phyloP scores from a whole-genome alignment of 2,888 invertebrate genomes.

The Mesoligia furuncula region DNA sequence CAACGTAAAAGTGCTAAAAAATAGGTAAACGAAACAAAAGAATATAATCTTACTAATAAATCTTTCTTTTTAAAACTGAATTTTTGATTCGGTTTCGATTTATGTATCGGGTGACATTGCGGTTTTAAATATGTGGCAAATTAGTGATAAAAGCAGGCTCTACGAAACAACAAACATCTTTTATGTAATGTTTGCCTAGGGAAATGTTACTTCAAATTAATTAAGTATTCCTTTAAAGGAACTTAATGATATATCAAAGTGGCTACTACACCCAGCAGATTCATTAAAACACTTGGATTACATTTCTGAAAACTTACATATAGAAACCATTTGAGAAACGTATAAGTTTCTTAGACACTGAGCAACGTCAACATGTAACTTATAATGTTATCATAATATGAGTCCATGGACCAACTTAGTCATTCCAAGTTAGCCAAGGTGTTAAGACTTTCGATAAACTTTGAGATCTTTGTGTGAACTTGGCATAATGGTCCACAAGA shows the following conservation, averaged over 20 bases:
- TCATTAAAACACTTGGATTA: slow-evolving; percentile 12
- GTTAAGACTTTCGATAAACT: slow-evolving; percentile 56
- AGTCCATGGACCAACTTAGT: slow-evolving; percentile 68
- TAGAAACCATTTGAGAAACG: slow-evolving; percentile 12
- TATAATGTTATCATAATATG: slow-evolving; percentile 60
- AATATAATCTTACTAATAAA: not conserved
- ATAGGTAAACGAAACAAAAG: not conserved
- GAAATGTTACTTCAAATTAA: slow-evolving; percentile 9
- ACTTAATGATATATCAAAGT: not conserved
- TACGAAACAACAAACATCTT: not conserved
- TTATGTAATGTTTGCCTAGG: not conserved
- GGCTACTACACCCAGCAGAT: slow-evolving; percentile 8
- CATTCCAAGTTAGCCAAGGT: slow-evolving; percentile 59
- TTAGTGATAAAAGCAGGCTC: slow-evolving; percentile 2
- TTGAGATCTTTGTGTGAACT: slow-evolving; percentile 35
- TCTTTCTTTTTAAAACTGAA: not conserved
- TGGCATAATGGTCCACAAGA: slow-evolving; percentile 34
- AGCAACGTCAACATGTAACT: slow-evolving; percentile 59
- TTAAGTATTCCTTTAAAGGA: not conserved
- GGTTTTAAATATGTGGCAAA: slow-evolving; percentile 1
- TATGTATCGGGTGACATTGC: not conserved
- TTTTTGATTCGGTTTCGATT: not conserved
- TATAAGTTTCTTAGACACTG: slow-evolving; percentile 28
- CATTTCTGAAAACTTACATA: slow-evolving; percentile 4
- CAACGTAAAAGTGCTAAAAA: not conserved